Evolutionary conservation across 2,797 vertebrate species (phyloP).

Genomic region (Poeciliopsis paucimaculata): DNA sequence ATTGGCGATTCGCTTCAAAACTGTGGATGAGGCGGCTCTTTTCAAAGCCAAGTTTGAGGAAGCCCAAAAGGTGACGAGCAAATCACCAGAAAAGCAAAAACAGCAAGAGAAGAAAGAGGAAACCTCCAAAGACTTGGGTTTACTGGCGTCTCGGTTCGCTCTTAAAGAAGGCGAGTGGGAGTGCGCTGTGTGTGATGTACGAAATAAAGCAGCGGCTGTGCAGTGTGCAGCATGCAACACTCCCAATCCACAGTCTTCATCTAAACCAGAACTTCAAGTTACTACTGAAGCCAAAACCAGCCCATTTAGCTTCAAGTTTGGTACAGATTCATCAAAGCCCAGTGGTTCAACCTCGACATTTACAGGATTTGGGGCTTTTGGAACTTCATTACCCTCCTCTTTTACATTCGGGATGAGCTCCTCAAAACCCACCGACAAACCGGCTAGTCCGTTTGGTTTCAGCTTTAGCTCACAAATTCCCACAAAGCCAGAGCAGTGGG

Average conservation of each 20-base stretch:
- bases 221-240: constrained; percentile 82
- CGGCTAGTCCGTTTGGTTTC: constrained; percentile 47
- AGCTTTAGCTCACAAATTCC: constrained; percentile 71
- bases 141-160: constrained; percentile 78
- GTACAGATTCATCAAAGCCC: constrained; percentile 64
- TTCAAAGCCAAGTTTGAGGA: constrained; percentile 96
- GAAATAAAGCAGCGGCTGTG: constrained; percentile 79
- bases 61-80: constrained; percentile 81
- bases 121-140: constrained; percentile 33
- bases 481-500: constrained; percentile 69
- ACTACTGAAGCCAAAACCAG: constrained; percentile 70
- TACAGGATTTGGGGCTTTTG: constrained; percentile 76
- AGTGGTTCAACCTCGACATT: constrained; percentile 56
- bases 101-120: constrained; percentile 69
- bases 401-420: constrained; percentile 78
- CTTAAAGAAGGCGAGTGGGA: constrained; percentile 89
- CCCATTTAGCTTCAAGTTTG: constrained; percentile 81
- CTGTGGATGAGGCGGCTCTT: constrained; percentile 89
- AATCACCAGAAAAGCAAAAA: constrained; percentile 60
- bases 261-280: constrained; percentile 56
- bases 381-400: constrained; percentile 66
- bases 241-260: constrained; percentile 78
- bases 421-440: constrained; percentile 51
- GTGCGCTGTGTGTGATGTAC: constrained; percentile 83
- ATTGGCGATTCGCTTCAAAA: constrained; percentile 97